phyloP scores from a whole-genome alignment of 1,140 invertebrate species.

The Amphibalanus amphitrite region DNA sequence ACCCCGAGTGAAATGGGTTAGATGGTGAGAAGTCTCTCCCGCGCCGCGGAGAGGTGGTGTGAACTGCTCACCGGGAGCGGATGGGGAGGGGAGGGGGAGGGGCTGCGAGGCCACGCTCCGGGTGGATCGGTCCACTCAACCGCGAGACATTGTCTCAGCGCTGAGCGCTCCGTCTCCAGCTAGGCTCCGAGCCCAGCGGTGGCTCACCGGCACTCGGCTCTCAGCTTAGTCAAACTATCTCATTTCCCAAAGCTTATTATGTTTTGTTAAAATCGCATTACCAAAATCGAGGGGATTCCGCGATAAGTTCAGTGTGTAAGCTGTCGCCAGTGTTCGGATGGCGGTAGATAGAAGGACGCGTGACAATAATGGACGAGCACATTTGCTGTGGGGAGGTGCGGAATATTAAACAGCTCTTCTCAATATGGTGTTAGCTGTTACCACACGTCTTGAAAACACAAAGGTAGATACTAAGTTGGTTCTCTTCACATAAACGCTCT shows the following conservation, averaged over 20 bases:
- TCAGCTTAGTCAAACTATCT: background rate
- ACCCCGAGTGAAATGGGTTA: too few species aligned
- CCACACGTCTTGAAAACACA: too few species aligned
- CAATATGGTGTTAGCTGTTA: too few species aligned
- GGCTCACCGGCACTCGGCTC: background rate
- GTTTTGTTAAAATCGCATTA: constrained; percentile 2
- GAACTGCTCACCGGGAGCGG: too few species aligned
- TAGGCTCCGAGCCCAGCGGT: background rate
- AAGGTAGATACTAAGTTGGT: too few species aligned
- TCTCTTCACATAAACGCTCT: too few species aligned
- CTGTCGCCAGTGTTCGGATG: background rate
- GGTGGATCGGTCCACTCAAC: background rate
- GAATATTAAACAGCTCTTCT: too few species aligned
- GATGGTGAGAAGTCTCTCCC: too few species aligned
- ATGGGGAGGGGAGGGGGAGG: background rate
- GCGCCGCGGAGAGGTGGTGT: too few species aligned
- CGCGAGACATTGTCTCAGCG: background rate
- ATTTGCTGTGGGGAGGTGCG: too few species aligned
- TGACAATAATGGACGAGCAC: too few species aligned
- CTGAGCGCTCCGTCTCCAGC: background rate
- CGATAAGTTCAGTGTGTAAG: constrained; percentile 1
- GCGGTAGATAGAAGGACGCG: too few species aligned
- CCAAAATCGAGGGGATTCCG: background rate
- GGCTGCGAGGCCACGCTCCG: background rate
- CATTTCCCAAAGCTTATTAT: constrained; percentile 1